phyloP scores from a whole-genome alignment of 2,113 vertebrate genomes.

The Protomyctophum bolini region DNA sequence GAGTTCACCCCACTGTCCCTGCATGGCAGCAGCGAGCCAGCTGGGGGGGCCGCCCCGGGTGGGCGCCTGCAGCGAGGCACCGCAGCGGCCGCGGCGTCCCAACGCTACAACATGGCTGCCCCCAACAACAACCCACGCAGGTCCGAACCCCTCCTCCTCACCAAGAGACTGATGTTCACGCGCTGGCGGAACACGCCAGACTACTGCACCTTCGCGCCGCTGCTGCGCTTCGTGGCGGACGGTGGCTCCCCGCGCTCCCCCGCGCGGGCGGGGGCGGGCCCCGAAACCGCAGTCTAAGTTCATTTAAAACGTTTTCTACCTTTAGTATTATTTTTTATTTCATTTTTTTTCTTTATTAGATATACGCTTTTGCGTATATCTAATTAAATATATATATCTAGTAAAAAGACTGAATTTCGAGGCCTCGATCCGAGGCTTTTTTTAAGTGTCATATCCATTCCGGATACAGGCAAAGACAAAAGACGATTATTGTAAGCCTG shows the following conservation, averaged over 20 bases:
- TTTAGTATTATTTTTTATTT: neutral
- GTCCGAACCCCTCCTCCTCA: slow-evolving; percentile 76
- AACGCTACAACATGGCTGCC: too few relatives aligned
- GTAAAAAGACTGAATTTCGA: too few relatives aligned
- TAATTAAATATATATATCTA: too few relatives aligned
- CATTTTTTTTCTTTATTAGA: slow-evolving; percentile 1
- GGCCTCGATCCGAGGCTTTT: too few relatives aligned
- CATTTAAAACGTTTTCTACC: neutral
- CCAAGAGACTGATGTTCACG: slow-evolving; percentile 81
- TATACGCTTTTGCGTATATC: neutral
- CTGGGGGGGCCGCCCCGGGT: slow-evolving; percentile 70
- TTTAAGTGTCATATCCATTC: too few relatives aligned
- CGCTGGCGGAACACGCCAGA: slow-evolving; percentile 78
- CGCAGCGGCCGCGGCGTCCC: too few relatives aligned
- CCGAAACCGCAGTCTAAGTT: slow-evolving; percentile 84
- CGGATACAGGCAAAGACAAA: too few relatives aligned
- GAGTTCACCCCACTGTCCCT: slow-evolving; percentile 86
- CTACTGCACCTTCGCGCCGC: slow-evolving; percentile 82
- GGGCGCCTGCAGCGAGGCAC: slow-evolving; percentile 16
- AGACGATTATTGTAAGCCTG: too few relatives aligned
- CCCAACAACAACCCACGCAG: slow-evolving; percentile 65
- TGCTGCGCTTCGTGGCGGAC: slow-evolving; percentile 75
- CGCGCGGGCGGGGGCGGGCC: slow-evolving; percentile 70
- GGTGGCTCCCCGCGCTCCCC: slow-evolving; percentile 60
- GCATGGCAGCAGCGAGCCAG: slow-evolving; percentile 64